Evolutionary conservation across 2,113 vertebrate genomes (phyloP), one percentile per base, ranked within the genome.

Genomic region (Gadus macrocephalus): DNA sequence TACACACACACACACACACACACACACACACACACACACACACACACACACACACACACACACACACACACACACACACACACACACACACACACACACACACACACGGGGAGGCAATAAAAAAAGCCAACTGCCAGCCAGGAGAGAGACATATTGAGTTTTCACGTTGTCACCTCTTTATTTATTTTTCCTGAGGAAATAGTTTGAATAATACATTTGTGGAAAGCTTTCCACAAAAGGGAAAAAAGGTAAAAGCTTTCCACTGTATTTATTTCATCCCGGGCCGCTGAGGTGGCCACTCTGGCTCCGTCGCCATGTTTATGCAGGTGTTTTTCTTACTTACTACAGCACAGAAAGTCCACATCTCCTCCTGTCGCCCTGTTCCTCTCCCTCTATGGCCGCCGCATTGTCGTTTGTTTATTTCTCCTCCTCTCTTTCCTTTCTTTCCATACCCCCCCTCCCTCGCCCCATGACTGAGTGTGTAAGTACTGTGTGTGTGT

Each of bases 171-270:
- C 81, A 79, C 77, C 70, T 49, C 67, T 68, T 70, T 31, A 31
- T 31, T 31, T 31, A 31, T 31, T 31, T 31, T 31, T 72, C 73
- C 65, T 65, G 67, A 70, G 66, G 61, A 7, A 55, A 15, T 62
- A 38, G 71, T 31, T 64, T 89, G 77, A 90, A 92, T 90, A 88
- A 90, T 88, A 76, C 68, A 91, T 80, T 12, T 17, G 55, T 5
- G 19, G 69, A 11, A 72, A 69, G 14, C 74, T 70, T 74, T 15
- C 67, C 69, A 75, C 6, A 31, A 53, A 64, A 77, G 70, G 80
- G 73, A 31, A 31, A 31, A 6, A 64, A 31, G 59, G 67, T 91
- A 89, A 90, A 91, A 92, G 87, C 80, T 19, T 90, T 92, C 86
- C 27, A 59, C 75, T 90, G 88, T 90, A 79, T 74, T 71, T 78